Percentiles rank a stretch among this genome's conserved stretches.
Conservation (phyloP, 2,797 vertebrate species). For the Gila robusta region DNA sequence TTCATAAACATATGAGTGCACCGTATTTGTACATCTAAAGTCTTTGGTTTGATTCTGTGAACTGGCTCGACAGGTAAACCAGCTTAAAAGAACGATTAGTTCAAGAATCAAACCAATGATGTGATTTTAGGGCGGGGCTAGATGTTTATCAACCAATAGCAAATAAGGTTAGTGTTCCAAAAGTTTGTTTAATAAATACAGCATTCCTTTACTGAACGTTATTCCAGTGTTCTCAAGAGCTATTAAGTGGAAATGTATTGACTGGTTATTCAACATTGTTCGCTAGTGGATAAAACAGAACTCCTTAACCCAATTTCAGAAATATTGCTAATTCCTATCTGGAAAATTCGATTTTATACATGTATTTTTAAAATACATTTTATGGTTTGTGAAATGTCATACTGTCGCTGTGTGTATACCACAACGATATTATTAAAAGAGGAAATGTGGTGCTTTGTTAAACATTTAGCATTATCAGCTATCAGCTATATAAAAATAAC, state of each 20-base stretch:
- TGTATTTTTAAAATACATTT: rapidly evolving
- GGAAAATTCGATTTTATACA: background rate
- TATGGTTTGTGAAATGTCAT: background rate
- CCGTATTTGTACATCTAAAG: background rate
- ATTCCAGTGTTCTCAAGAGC: background rate
- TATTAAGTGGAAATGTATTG: background rate
- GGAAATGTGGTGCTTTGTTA: background rate
- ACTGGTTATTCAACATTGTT: slow-evolving; percentile 2
- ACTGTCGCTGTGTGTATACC: background rate
- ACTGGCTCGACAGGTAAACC: background rate
- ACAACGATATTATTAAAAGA: background rate
- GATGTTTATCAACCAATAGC: background rate
- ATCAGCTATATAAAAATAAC: background rate
- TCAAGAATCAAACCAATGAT: background rate
- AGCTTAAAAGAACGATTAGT: background rate
- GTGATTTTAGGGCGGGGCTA: background rate
- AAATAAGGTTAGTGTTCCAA: background rate
- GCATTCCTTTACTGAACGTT: background rate
- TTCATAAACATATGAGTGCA: background rate
- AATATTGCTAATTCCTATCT: background rate
- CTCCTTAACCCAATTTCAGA: background rate
- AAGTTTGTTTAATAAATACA: background rate
- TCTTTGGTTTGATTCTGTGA: background rate
- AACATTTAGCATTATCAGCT: slow-evolving; percentile 4
- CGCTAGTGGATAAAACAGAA: background rate